Percentiles rank a stretch among this genome's conserved stretches.
phyloP scores from a whole-genome alignment of 2,797 vertebrate genomes.

The Tarsius wallacei region DNA sequence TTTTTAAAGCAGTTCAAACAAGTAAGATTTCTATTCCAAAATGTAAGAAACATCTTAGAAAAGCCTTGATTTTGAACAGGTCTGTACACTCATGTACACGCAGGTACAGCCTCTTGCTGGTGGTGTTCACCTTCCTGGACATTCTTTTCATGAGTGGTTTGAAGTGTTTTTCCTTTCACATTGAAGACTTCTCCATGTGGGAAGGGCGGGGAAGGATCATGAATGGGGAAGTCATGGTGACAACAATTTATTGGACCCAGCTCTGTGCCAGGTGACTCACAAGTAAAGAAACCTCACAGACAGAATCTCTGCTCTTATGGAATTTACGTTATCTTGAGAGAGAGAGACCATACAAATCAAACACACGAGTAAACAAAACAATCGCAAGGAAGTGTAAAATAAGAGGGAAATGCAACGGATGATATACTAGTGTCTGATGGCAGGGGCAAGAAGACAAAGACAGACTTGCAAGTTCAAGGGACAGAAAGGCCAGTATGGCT shows the following conservation, averaged over 20 bases:
- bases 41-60: slow-evolving; percentile 11
- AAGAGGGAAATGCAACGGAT: background rate
- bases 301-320: background rate
- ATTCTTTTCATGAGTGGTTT: too few relatives aligned
- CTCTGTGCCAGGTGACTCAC: background rate
- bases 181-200: background rate
- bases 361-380: background rate
- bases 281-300: background rate
- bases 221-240: background rate
- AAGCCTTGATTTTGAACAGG: slow-evolving; percentile 16
- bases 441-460: background rate
- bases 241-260: background rate
- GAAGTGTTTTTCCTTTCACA: background rate
- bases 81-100: background rate
- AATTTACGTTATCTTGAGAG: background rate
- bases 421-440: background rate
- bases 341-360: background rate
- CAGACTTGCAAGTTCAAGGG: background rate
- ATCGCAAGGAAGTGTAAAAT: background rate
- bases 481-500: background rate
- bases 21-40: slow-evolving; percentile 25
- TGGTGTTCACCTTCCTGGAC: background rate
- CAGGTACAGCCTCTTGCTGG: background rate
- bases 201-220: background rate
- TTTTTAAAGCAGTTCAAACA: slow-evolving; percentile 24